Percentiles rank a stretch among this genome's conserved stretches.
Conservation (phyloP, 64 coral and sea anemone genomes). For the Catalaphyllia jardinei region DNA sequence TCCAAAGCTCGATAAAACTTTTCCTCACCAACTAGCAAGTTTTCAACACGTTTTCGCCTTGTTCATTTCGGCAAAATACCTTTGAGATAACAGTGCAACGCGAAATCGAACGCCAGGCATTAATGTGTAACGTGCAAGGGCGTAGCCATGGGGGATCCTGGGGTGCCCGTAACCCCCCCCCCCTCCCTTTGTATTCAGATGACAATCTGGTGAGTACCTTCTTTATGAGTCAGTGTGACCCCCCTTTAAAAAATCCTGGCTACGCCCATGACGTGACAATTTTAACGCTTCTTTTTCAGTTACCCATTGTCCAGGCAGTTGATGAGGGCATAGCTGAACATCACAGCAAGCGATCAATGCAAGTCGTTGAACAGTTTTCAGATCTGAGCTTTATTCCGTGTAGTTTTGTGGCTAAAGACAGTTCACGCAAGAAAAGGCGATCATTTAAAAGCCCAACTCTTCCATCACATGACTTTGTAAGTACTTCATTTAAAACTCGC, state of each 20-base stretch:
- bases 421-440: constrained; percentile 56
- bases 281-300: constrained; percentile 22
- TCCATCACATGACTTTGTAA: constrained; percentile 39
- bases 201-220: too few species aligned
- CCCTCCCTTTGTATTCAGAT: too few species aligned
- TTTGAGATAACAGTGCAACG: too few species aligned
- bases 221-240: too few species aligned
- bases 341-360: constrained; percentile 49
- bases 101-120: neutral
- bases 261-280: too few species aligned
- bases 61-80: too few species aligned
- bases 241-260: too few species aligned
- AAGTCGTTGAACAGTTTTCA: constrained; percentile 68
- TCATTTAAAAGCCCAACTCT: constrained; percentile 29
- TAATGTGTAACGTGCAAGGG: neutral
- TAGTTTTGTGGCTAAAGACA: constrained; percentile 83
- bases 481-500: neutral
- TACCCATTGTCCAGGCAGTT: constrained; percentile 58
- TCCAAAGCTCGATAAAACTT: too few species aligned
- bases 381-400: constrained; percentile 76
- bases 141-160: too few species aligned
- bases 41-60: too few species aligned
- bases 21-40: too few species aligned
- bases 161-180: too few species aligned
- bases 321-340: constrained; percentile 71